Conservation (phyloP, 2,797 vertebrate genomes). For the Halcyon chelicuti region DNA sequence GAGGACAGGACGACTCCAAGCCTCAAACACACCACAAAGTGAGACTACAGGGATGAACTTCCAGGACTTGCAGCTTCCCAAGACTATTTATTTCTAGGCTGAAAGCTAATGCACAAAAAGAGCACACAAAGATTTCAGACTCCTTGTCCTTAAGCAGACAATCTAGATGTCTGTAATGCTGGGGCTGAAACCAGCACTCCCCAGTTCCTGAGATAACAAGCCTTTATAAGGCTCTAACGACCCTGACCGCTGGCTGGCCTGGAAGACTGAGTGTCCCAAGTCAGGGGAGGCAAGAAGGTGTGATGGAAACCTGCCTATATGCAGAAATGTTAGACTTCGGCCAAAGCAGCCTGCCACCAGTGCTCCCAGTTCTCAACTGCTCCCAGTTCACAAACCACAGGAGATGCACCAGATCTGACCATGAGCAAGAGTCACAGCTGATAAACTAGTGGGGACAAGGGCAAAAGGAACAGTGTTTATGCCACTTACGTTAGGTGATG, state of each 20-base stretch:
- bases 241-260: background rate
- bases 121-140: background rate
- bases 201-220: background rate
- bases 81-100: background rate
- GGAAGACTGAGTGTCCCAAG: background rate
- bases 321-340: background rate
- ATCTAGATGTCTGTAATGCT: background rate
- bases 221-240: background rate
- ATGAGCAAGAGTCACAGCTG: background rate
- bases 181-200: background rate
- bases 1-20: background rate
- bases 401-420: background rate
- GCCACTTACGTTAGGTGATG: background rate
- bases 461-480: background rate
- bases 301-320: background rate
- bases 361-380: background rate
- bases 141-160: background rate
- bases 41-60: background rate
- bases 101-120: background rate
- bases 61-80: background rate
- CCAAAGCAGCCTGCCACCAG: background rate
- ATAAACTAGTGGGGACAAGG: background rate
- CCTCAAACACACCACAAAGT: rapidly evolving
- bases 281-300: background rate
- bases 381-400: background rate